Conservation (phyloP, 2,888 invertebrate species). For the Andrena bicolor region DNA sequence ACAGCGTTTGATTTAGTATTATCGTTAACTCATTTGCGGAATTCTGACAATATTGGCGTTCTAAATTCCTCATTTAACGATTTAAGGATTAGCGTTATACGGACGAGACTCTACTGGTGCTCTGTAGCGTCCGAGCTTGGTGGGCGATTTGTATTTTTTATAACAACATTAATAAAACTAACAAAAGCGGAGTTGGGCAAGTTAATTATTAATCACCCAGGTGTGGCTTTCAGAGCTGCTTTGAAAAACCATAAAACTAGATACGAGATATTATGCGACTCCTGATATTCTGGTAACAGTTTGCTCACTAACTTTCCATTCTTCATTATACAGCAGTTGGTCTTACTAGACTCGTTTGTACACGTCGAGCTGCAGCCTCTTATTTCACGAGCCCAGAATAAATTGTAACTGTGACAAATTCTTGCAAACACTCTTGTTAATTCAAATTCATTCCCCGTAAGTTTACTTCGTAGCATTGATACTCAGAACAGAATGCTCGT, state of each 20-base stretch:
- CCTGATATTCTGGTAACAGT: slow-evolving; percentile 26
- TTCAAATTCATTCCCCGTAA: slow-evolving; percentile 10
- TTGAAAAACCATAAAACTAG: slow-evolving; percentile 15
- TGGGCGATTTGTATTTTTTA: slow-evolving; percentile 46
- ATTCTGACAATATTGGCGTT: not conserved
- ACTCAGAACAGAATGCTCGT: not conserved
- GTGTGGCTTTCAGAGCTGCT: slow-evolving; percentile 52
- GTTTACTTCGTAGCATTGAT: not conserved
- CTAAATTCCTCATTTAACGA: not conserved
- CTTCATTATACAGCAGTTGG: slow-evolving; percentile 28
- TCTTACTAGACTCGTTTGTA: slow-evolving; percentile 11
- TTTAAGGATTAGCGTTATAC: not conserved
- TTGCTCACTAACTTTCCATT: slow-evolving; percentile 46
- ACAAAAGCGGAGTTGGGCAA: slow-evolving; percentile 58
- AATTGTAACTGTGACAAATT: slow-evolving; percentile 7
- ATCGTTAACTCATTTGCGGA: not conserved
- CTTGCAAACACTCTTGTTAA: not conserved
- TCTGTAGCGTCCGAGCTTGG: slow-evolving; percentile 51
- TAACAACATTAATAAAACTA: slow-evolving; percentile 71
- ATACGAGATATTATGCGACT: slow-evolving; percentile 12
- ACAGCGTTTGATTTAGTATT: not conserved
- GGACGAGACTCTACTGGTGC: slow-evolving; percentile 7
- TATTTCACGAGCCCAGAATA: not conserved
- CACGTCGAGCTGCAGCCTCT: not conserved
- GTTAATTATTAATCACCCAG: slow-evolving; percentile 60